Evolutionary conservation across 2,113 vertebrate species (phyloP).

Genomic region (Cervus canadensis): DNA sequence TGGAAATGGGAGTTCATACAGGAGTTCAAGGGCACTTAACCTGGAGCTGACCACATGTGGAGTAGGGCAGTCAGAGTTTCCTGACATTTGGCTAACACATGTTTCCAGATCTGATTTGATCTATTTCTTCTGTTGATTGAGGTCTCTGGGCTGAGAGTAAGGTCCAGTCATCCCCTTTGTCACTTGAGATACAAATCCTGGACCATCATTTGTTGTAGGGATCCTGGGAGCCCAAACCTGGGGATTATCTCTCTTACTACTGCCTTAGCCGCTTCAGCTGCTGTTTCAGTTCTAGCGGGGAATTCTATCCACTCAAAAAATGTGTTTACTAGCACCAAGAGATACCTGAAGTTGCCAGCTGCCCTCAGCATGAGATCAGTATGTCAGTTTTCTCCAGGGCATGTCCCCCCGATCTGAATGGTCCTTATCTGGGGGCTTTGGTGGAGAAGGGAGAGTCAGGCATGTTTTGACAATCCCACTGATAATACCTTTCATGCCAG

Average conservation of each 20-base stretch:
- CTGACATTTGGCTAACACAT: not conserved
- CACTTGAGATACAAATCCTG: not conserved
- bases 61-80: not conserved
- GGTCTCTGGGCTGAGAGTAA: not conserved
- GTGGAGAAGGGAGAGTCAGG: not conserved
- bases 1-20: not conserved
- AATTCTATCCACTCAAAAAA: not conserved
- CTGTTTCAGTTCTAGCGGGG: not conserved
- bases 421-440: not conserved
- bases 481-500: not conserved
- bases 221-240: not conserved
- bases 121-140: not conserved
- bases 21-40: not conserved
- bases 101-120: not conserved
- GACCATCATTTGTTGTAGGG: not conserved
- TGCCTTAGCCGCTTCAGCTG: not conserved
- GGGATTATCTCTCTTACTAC: not conserved
- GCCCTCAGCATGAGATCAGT: not conserved
- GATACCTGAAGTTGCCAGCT: not conserved
- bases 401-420: not conserved
- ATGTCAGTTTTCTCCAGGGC: not conserved
- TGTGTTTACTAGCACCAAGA: not conserved
- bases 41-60: fast-evolving
- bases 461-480: too few relatives aligned
- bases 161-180: not conserved